Evolutionary conservation across 2,888 invertebrate genomes (phyloP).

Genomic region (Sussaba pulchella): DNA sequence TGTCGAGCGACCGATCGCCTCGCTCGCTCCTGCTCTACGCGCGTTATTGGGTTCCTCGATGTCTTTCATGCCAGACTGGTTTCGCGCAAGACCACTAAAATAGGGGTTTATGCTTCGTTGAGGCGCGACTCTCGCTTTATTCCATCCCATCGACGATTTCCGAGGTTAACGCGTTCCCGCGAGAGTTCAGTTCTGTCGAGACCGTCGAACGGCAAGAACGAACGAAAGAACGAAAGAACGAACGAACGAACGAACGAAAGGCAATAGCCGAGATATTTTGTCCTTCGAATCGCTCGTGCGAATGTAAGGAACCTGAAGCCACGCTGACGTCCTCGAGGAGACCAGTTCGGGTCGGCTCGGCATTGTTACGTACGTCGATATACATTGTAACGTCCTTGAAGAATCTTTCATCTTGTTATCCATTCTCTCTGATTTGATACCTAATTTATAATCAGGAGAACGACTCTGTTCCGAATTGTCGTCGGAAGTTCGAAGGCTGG

Average conservation of each 20-base stretch:
- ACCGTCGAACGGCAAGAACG: background rate
- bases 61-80: constrained; percentile 50
- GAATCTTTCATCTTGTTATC: constrained; percentile 53
- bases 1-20: constrained; percentile 26
- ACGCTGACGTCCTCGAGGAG: constrained; percentile 9
- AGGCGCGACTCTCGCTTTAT: constrained; percentile 32
- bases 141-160: constrained; percentile 45
- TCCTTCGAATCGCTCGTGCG: constrained; percentile 44
- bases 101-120: constrained; percentile 40
- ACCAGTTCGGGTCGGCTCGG: constrained; percentile 29
- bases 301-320: background rate
- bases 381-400: constrained; percentile 48
- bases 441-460: constrained; percentile 7
- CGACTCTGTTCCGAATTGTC: background rate
- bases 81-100: constrained; percentile 33
- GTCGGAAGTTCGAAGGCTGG: background rate
- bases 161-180: constrained; percentile 61
- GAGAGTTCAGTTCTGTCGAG: constrained; percentile 16
- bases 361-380: constrained; percentile 31
- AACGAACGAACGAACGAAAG: too few relatives aligned
- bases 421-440: constrained; percentile 26
- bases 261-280: too few relatives aligned
- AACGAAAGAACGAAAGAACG: too few relatives aligned
- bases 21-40: background rate
- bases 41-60: background rate